These are phyloP conservation scores for Aphodius sticticus DNA, from an alignment of 2,888 invertebrate species.

Conservation along the genomic window DNA sequence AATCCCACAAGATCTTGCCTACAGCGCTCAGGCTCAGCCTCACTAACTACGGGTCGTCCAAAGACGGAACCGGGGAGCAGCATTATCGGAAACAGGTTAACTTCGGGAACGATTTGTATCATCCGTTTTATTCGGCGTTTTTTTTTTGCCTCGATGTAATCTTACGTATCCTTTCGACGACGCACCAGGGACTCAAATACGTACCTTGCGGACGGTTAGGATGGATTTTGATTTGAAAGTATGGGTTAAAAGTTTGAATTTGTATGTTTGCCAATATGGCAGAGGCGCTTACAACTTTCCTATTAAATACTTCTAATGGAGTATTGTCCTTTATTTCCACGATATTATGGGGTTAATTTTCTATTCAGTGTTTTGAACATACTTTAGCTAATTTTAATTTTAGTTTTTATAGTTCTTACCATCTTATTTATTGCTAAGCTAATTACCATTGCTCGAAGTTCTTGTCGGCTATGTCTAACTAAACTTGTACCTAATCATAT, in stretches of 20 bases:
- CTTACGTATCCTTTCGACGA: not conserved
- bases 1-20: constrained; percentile 4
- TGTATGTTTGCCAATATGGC: not conserved
- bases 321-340: too few relatives aligned
- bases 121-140: not conserved
- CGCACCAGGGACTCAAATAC: not conserved
- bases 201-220: not conserved
- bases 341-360: too few relatives aligned
- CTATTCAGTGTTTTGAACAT: too few relatives aligned
- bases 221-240: not conserved
- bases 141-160: not conserved
- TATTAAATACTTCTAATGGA: too few relatives aligned
- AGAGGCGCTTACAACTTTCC: too few relatives aligned
- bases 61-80: not conserved
- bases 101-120: constrained; percentile 4
- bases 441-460: too few relatives aligned
- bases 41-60: not conserved
- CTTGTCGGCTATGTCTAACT: too few relatives aligned
- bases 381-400: too few relatives aligned
- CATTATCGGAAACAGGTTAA: constrained; percentile 4
- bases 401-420: too few relatives aligned
- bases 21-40: not conserved
- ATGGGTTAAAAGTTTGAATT: not conserved
- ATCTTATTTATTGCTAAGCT: too few relatives aligned
- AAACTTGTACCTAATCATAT: too few relatives aligned